Conservation (phyloP, 2,797 vertebrate genomes). For the Rhyacichthys aspro region DNA sequence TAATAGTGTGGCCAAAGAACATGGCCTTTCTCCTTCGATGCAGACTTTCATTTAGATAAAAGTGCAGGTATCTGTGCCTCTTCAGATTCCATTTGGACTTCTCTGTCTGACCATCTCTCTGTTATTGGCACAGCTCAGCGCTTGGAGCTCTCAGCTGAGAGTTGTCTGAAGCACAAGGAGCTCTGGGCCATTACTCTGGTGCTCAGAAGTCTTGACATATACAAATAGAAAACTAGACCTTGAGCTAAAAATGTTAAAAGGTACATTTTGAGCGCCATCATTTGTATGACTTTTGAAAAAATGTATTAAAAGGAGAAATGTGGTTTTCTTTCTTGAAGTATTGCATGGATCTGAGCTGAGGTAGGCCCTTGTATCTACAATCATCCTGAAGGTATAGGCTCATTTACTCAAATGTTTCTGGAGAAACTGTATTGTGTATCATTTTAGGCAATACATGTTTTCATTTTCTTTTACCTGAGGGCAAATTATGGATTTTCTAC, state of each 20-base stretch:
- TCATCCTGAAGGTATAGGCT: no score
- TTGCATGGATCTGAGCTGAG: not conserved
- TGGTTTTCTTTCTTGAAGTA: not conserved
- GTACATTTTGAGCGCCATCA: not conserved
- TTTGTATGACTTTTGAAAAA: not conserved
- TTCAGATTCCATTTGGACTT: conserved; percentile 67
- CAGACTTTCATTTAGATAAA: conserved; percentile 59
- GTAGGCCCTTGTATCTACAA: no score
- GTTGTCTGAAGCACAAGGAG: conserved; percentile 17
- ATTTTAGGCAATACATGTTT: no score
- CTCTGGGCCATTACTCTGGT: conserved; percentile 3
- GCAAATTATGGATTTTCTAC: no score
- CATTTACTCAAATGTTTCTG: no score
- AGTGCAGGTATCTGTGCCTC: conserved; percentile 44
- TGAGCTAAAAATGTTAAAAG: not conserved
- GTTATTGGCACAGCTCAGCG: conserved; percentile 38
- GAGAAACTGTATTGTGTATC: no score
- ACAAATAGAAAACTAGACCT: not conserved
- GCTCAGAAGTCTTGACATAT: conserved; percentile 12
- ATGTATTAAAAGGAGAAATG: not conserved
- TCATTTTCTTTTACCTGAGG: no score
- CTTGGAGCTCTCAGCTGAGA: conserved; percentile 29
- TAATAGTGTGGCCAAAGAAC: conserved; percentile 18
- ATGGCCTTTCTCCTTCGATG: conserved; percentile 23
- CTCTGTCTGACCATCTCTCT: conserved; percentile 23